Evolutionary conservation across 2,113 vertebrate species (phyloP).

Genomic region (Lonchura striata): DNA sequence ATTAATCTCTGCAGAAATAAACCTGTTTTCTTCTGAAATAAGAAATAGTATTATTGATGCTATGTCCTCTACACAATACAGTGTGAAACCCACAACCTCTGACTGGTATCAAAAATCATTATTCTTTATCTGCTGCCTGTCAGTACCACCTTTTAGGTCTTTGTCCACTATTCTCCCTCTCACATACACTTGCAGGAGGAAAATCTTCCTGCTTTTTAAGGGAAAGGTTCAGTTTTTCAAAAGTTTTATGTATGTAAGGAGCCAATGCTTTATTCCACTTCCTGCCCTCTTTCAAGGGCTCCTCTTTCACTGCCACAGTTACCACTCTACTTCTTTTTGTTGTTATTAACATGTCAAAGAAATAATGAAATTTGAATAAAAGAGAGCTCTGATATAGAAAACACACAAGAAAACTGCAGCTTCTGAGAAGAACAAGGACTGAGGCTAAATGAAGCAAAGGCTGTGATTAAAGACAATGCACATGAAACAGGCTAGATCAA

Average conservation of each 20-base stretch:
- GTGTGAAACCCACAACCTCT: not conserved
- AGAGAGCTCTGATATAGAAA: not conserved
- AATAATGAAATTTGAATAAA: not conserved
- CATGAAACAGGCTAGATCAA: not conserved
- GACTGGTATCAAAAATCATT: not conserved
- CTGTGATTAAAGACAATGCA: not conserved
- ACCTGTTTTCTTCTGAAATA: not conserved
- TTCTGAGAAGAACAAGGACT: not conserved
- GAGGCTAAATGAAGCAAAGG: not conserved
- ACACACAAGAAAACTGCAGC: not conserved
- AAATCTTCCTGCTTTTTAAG: not conserved
- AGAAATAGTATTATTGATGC: not conserved
- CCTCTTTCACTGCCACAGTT: not conserved
- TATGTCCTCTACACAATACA: fast-evolving
- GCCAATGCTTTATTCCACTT: not conserved
- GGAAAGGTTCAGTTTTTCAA: not conserved
- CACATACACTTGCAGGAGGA: not conserved
- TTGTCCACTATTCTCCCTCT: not conserved
- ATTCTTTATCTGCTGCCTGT: not conserved
- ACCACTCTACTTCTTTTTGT: not conserved
- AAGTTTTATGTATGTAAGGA: not conserved
- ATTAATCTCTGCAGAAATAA: not conserved
- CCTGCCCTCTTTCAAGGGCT: not conserved
- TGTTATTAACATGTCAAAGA: not conserved
- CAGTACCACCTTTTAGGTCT: not conserved